These are phyloP conservation scores for Sminthurides bifidus DNA, from an alignment of 1,140 invertebrate genomes.

Conservation along the genomic window DNA sequence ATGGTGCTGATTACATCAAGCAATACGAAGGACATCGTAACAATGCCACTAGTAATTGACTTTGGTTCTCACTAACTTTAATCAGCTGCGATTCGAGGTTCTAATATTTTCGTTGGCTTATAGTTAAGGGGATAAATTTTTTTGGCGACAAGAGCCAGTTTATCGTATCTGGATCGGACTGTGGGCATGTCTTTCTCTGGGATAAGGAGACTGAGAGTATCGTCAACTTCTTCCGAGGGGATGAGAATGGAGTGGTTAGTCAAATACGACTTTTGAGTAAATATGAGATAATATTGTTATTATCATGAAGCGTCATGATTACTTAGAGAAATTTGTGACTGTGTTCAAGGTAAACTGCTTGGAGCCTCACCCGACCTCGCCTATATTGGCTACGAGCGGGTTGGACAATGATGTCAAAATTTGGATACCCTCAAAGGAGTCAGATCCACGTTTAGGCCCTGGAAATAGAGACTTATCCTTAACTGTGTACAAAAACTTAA, in stretches of 20 bases:
- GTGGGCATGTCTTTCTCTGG: constrained; percentile 90
- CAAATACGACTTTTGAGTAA: neutral
- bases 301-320: constrained; percentile 6
- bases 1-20: constrained; percentile 52
- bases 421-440: constrained; percentile 65
- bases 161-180: constrained; percentile 86
- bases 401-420: constrained; percentile 86
- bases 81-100: neutral
- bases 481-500: constrained; percentile 40
- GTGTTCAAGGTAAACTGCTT: constrained; percentile 70
- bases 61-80: neutral
- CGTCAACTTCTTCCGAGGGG: constrained; percentile 73
- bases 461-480: constrained; percentile 39
- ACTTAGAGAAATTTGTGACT: neutral
- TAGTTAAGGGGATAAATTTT: constrained; percentile 87
- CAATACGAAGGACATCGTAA: constrained; percentile 68
- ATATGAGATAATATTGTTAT: neutral
- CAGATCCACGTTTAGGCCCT: constrained; percentile 37
- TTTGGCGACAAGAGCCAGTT: constrained; percentile 84
- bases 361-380: constrained; percentile 76
- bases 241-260: constrained; percentile 72
- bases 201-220: constrained; percentile 77
- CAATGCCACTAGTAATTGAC: constrained; percentile 47
- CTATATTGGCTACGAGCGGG: constrained; percentile 79
- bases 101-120: constrained; percentile 10